Base-by-base conservation (phyloP, 2,797 vertebrate species). In the Helostoma temminkii region DNA sequence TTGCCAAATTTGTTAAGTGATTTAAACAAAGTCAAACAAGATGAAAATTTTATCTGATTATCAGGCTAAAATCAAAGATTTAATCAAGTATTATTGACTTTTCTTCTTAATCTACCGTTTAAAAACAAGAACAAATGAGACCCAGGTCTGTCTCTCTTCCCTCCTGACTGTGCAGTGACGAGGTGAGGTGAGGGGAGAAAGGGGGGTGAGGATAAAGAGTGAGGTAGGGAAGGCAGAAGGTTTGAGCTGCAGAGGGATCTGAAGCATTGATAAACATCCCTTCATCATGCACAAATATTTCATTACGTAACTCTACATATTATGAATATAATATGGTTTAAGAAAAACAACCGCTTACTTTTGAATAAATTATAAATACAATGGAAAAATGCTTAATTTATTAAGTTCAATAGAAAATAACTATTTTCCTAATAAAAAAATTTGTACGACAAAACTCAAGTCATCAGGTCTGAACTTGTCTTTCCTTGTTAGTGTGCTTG, bases 231-330 rank as follows among this genome's bases (percentile, higher is more conserved):
- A 65, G 66, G 86, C 66, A 73, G 47, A 60, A 59, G 64, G 30
- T 71, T 77, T 80, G 88, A 91, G 90, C 91, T 89, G 89, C 85
- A 86, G 87, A 87, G 82, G 84, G 64, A 72, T 87, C 83, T 84
- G 71, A 87, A 60, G 74, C 85, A 66, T 73, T 80, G 41, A 72
- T 45, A 63, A 71, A 77, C 15, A 66, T 73, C 71, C 25, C 57
- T 57, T 76, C 11, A 80, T 84, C 54, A 71, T 74, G 53, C 54
- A 79, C 54, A 71, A 62, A 66, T 46, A 82, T 63, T 64, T 55
- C 19, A 75, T 18, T 28, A 41, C 4, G 8, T 8, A 37, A 60
- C 45, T 36, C 45, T 66, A 65, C 12, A 76, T 54, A 75, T 71
- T 58, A 75, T 60, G 21, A 50, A 32, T 32, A 60, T 36, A 71